phyloP scores from a whole-genome alignment of 30 jellyfish, hydroid and myxozoan genomes.

The Turritopsis rubra region DNA sequence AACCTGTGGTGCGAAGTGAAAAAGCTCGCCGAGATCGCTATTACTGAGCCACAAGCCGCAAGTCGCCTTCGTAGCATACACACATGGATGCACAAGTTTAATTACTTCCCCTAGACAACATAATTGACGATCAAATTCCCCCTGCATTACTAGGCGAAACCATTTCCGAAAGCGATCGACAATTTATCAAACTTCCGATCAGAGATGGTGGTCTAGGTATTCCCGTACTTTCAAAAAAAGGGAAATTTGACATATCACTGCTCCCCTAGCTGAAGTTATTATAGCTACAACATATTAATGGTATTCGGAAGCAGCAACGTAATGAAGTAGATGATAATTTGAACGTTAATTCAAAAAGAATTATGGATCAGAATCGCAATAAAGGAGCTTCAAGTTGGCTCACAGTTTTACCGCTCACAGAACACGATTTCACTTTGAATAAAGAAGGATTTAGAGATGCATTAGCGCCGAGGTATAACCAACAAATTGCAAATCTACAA shows the following conservation, averaged over 20 bases:
- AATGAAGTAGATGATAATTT: neutral
- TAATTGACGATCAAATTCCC: neutral
- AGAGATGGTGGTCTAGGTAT: slow-evolving; percentile 24
- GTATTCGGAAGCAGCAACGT: neutral
- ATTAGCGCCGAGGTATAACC: slow-evolving; percentile 4
- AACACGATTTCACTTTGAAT: slow-evolving; percentile 16
- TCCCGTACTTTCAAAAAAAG: neutral
- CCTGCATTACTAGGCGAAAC: neutral
- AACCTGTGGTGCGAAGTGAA: neutral
- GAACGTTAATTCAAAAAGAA: neutral
- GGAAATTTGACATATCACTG: neutral
- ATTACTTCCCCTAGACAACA: neutral
- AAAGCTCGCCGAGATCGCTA: neutral
- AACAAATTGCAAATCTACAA: slow-evolving; percentile 8
- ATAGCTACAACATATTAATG: neutral
- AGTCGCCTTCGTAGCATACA: neutral
- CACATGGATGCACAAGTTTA: neutral
- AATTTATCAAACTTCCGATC: neutral
- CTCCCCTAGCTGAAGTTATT: slow-evolving; percentile 12
- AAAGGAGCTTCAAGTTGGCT: slow-evolving; percentile 7
- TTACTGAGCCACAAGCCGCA: neutral
- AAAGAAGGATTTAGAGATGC: slow-evolving; percentile 25
- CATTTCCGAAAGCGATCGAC: slow-evolving; percentile 15
- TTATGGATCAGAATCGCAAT: neutral
- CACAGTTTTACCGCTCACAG: slow-evolving; percentile 8